phyloP scores from a whole-genome alignment of 53 echinoderm and acorn worm genomes.

The Holothuria leucospilota region DNA sequence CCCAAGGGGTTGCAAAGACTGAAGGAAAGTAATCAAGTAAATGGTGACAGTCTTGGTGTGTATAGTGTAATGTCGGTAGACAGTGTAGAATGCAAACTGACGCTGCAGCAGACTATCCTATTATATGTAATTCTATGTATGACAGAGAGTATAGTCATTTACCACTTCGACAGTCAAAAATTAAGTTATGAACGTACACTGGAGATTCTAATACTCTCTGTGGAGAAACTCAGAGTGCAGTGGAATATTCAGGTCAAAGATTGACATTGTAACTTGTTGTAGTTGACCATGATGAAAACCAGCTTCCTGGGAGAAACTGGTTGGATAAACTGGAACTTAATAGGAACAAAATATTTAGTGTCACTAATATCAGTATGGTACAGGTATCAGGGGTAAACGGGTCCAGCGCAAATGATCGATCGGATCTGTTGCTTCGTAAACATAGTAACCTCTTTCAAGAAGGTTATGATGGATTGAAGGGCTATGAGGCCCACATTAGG shows the following conservation, averaged over 20 bases:
- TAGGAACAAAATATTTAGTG: too few species aligned
- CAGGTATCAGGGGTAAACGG: neutral
- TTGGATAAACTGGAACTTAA: too few species aligned
- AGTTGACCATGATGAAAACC: constrained; percentile 49
- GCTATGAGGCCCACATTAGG: constrained; percentile 49
- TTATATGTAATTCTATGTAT: too few species aligned
- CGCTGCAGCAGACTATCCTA: constrained; percentile 10
- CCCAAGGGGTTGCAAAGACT: neutral
- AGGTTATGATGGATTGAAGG: constrained; percentile 53
- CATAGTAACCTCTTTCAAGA: neutral
- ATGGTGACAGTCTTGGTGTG: too few species aligned
- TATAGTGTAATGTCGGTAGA: too few species aligned
- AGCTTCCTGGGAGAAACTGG: too few species aligned
- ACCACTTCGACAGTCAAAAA: constrained; percentile 4
- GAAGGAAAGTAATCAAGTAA: constrained; percentile 15
- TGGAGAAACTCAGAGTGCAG: constrained; percentile 28
- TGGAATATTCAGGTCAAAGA: constrained; percentile 38
- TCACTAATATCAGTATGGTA: neutral
- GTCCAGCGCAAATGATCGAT: neutral
- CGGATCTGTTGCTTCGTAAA: constrained; percentile 15
- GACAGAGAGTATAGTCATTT: constrained; percentile 28
- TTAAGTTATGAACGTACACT: constrained; percentile 37
- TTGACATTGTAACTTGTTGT: constrained; percentile 37
- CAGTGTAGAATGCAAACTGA: constrained; percentile 19
- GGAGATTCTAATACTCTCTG: constrained; percentile 21